Percentiles rank a stretch among this genome's conserved stretches.
These are phyloP conservation scores for Crossaster papposus DNA, from an alignment of 53 echinoderm and acorn worm species.

Conservation along the genomic window DNA sequence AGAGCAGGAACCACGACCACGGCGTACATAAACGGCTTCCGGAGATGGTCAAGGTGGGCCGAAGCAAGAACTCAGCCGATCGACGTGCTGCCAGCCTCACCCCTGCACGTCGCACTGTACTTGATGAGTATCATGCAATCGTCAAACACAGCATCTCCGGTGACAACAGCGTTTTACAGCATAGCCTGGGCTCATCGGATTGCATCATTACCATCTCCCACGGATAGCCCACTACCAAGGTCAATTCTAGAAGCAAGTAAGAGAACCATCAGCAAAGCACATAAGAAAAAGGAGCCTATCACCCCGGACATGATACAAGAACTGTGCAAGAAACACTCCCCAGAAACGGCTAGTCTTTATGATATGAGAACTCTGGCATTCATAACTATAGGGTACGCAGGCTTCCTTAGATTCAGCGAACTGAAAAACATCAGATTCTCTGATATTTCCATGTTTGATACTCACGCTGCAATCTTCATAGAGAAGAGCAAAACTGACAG, in stretches of 20 bases:
- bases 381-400: too few relatives aligned
- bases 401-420: too few relatives aligned
- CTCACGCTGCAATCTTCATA: too few relatives aligned
- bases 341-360: too few relatives aligned
- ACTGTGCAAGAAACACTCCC: too few relatives aligned
- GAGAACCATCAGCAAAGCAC: background rate
- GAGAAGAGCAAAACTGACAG: too few relatives aligned
- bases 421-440: too few relatives aligned
- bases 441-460: too few relatives aligned
- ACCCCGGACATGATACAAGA: too few relatives aligned
- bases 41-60: conserved; percentile 2
- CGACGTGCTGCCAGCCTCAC: conserved; percentile 15
- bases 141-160: conserved; percentile 10
- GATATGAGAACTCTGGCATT: too few relatives aligned
- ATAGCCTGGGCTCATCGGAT: conserved; percentile 48
- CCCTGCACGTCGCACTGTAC: conserved; percentile 29
- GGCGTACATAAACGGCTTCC: conserved; percentile 7
- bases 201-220: conserved; percentile 13
- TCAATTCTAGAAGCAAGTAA: conserved; percentile 28
- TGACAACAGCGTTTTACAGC: conserved; percentile 25
- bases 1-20: background rate
- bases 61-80: conserved; percentile 22
- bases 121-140: conserved; percentile 40
- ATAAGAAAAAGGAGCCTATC: conserved; percentile 2
- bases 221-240: conserved; percentile 10